phyloP scores from a whole-genome alignment of 2,113 vertebrate genomes.

The Phrynosoma blainvillii region DNA sequence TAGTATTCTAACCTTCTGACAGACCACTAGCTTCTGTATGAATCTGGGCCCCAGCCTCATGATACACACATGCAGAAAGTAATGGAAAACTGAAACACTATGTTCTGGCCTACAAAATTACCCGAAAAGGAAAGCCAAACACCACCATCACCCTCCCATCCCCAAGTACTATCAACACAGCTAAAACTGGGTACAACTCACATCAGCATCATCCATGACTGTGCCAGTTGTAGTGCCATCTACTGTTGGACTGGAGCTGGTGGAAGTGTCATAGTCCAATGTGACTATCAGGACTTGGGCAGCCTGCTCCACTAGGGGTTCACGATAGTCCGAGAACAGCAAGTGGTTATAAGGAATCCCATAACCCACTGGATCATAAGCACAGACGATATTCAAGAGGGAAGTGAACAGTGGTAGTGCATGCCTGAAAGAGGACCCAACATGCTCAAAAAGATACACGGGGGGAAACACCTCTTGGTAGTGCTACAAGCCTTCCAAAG shows the following conservation, averaged over 20 bases:
- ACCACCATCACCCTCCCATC: not conserved
- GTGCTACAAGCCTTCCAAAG: slow-evolving; percentile 10
- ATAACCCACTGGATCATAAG: slow-evolving; percentile 97
- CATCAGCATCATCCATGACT: slow-evolving; percentile 91
- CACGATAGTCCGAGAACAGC: slow-evolving; percentile 95
- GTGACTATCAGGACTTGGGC: slow-evolving; percentile 96
- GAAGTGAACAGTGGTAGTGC: slow-evolving; percentile 97
- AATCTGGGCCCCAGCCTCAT: not conserved
- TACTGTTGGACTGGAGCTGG: slow-evolving; percentile 75
- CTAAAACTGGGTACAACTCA: slow-evolving; percentile 64
- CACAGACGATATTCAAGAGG: slow-evolving; percentile 93
- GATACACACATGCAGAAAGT: not conserved
- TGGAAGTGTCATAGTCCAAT: slow-evolving; percentile 89
- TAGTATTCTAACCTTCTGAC: not conserved
- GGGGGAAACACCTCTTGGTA: not conserved
- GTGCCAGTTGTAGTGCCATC: slow-evolving; percentile 90
- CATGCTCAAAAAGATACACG: slow-evolving; percentile 9
- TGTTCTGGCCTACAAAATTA: not conserved
- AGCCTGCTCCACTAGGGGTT: slow-evolving; percentile 95
- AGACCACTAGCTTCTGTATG: not conserved
- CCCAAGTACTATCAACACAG: not conserved
- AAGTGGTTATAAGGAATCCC: slow-evolving; percentile 99
- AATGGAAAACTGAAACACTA: not conserved
- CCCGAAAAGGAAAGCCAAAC: not conserved
- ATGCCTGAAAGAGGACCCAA: slow-evolving; percentile 78